A percentile compares a stretch with the other conserved stretches of the same genome.
These are phyloP conservation scores for Isotomurus palustris DNA, from an alignment of 2,888 invertebrate species.

Conservation along the genomic window DNA sequence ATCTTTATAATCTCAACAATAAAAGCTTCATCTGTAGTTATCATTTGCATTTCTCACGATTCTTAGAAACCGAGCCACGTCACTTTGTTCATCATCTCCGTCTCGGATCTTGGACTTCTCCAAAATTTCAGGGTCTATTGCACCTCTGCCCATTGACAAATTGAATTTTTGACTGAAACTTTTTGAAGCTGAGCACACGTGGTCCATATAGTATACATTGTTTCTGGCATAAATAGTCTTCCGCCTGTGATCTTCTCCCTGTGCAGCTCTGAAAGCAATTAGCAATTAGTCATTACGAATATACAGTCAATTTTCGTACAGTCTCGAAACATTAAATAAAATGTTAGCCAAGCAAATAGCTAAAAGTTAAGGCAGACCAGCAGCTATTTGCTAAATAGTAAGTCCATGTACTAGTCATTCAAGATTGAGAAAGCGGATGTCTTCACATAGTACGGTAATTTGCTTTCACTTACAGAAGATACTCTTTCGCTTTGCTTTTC, in stretches of 20 bases:
- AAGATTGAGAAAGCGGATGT: too few species aligned
- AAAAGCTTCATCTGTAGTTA: too few species aligned
- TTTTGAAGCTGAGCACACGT: slow-evolving; percentile 29
- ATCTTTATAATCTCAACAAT: not conserved
- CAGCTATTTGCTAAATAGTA: too few species aligned
- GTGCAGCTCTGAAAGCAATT: slow-evolving; percentile 8
- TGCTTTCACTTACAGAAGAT: not conserved
- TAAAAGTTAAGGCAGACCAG: too few species aligned
- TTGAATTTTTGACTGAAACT: slow-evolving; percentile 35
- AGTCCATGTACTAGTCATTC: not conserved
- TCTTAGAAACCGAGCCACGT: slow-evolving; percentile 26
- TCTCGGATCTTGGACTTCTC: slow-evolving; percentile 16
- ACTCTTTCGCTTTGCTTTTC: slow-evolving; percentile 18
- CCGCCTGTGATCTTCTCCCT: not conserved
- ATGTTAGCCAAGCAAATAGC: too few species aligned
- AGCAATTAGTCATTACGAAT: not conserved
- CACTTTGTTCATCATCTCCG: slow-evolving; percentile 25
- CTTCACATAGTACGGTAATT: too few species aligned
- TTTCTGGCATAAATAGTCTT: slow-evolving; percentile 20
- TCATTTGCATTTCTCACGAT: not conserved
- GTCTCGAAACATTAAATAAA: too few species aligned
- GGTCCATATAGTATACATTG: slow-evolving; percentile 30
- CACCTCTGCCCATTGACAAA: slow-evolving; percentile 21
- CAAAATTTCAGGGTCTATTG: slow-evolving; percentile 17
- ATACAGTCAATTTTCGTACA: too few species aligned